Percentiles rank a stretch among this genome's conserved stretches.
phyloP scores from a whole-genome alignment of 2,113 vertebrate species.

The Astur gentilis region DNA sequence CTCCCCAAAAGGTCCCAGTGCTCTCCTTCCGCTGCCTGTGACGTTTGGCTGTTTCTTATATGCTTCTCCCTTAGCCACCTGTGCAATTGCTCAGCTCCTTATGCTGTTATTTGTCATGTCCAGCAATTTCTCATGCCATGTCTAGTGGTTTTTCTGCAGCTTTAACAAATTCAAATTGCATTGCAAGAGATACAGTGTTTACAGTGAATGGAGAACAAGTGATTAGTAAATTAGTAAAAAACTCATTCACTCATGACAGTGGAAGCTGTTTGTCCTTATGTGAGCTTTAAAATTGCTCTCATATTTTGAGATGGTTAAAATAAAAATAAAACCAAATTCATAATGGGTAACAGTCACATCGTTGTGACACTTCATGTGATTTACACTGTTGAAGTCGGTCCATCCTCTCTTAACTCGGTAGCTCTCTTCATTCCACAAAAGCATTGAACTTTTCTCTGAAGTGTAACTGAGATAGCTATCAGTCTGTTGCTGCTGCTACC shows the following conservation, averaged over 20 bases:
- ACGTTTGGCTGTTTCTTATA: background rate
- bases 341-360: background rate
- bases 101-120: background rate
- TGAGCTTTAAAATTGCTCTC: background rate
- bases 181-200: background rate
- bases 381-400: background rate
- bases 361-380: background rate
- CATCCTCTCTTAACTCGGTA: accelerated
- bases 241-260: background rate
- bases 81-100: background rate
- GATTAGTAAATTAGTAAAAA: background rate
- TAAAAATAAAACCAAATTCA: background rate
- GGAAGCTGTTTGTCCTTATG: background rate
- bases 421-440: background rate
- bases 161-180: background rate
- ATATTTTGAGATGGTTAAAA: background rate
- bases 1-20: background rate
- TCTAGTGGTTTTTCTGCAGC: background rate
- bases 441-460: background rate
- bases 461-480: background rate
- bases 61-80: background rate
- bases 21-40: background rate
- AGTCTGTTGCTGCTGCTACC: background rate
- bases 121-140: background rate
- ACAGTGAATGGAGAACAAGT: background rate